These are phyloP conservation scores for Epicauta chinensis DNA, from an alignment of 1,140 invertebrate genomes.

Conservation along the genomic window DNA sequence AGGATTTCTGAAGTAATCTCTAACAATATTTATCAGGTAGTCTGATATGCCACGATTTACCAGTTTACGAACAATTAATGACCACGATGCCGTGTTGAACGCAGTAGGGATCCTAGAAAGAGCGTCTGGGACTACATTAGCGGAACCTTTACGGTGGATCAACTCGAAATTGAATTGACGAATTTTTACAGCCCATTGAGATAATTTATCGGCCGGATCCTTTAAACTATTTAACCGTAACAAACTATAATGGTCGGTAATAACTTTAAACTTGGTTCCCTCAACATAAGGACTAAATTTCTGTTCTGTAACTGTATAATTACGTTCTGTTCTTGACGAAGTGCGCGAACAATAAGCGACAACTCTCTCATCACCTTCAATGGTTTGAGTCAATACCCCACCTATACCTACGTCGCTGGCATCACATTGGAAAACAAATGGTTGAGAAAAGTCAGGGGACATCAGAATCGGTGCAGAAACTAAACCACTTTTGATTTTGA, in stretches of 20 bases:
- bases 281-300: conserved; percentile 41
- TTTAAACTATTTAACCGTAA: conserved; percentile 42
- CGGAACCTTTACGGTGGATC: conserved; percentile 35
- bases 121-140: conserved; percentile 36
- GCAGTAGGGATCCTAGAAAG: conserved; percentile 17
- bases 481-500: not conserved
- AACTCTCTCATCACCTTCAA: conserved; percentile 21
- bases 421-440: conserved; percentile 17
- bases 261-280: conserved; percentile 39
- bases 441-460: conserved; percentile 27
- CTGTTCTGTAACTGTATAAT: not conserved
- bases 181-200: conserved; percentile 40
- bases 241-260: conserved; percentile 45
- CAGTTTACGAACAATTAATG: too few species aligned
- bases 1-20: too few species aligned
- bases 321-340: conserved; percentile 11
- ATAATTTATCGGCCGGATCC: conserved; percentile 39
- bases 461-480: conserved; percentile 20
- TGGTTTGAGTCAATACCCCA: not conserved
- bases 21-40: too few species aligned
- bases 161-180: conserved; percentile 41
- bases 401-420: not conserved
- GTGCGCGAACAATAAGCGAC: too few species aligned
- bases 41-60: too few species aligned
- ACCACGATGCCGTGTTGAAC: too few species aligned